Percentiles rank a stretch among this genome's conserved stretches.
Evolutionary conservation across 1,140 invertebrate genomes (phyloP).

Genomic region (Trichonephila clavata): DNA sequence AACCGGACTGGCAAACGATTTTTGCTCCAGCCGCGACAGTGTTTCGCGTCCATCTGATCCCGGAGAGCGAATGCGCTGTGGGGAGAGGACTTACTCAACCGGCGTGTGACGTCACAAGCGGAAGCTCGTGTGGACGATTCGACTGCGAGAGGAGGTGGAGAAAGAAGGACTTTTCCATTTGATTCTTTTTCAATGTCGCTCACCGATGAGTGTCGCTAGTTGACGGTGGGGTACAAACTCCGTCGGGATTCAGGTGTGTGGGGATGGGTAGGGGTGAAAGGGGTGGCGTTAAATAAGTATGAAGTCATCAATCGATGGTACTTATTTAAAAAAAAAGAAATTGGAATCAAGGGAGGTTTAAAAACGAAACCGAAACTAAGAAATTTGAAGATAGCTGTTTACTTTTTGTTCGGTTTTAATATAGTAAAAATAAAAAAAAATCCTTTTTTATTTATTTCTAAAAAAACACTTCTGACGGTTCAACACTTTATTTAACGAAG

Average conservation of each 20-base stretch:
- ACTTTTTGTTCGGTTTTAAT: too few species aligned
- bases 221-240: background rate
- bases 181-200: conserved; percentile 24
- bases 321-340: too few species aligned
- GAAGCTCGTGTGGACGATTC: conserved; percentile 61
- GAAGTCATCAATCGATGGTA: conserved; percentile 28
- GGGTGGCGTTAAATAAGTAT: background rate
- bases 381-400: background rate
- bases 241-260: conserved; percentile 32
- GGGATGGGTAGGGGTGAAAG: background rate
- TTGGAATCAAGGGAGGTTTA: too few species aligned
- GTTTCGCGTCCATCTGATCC: conserved; percentile 63
- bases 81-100: conserved; percentile 65
- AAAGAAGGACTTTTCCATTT: conserved; percentile 60
- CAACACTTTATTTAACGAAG: too few species aligned
- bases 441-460: too few species aligned
- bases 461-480: too few species aligned
- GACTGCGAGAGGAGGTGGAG: conserved; percentile 27
- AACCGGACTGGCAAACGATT: background rate
- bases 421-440: too few species aligned
- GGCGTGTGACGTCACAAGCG: conserved; percentile 68
- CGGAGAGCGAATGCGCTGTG: conserved; percentile 22
- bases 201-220: conserved; percentile 15
- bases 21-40: conserved; percentile 35
- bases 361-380: conserved; percentile 13